Conservation (phyloP, 2,797 vertebrate genomes). For the Pitangus sulphuratus region DNA sequence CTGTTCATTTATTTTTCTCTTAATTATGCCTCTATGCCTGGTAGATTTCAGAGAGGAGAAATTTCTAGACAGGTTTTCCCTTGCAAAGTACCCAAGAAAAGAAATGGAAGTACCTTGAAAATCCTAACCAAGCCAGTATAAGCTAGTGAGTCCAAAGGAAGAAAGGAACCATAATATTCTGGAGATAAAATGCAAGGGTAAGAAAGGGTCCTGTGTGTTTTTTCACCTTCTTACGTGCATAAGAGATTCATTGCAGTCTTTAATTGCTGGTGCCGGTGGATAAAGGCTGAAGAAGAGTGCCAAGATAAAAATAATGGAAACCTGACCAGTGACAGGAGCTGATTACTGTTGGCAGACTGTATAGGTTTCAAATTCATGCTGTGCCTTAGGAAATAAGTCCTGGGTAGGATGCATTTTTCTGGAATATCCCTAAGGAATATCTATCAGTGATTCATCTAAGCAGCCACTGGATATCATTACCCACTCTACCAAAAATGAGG, state of each 20-base stretch:
- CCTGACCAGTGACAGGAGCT: not conserved
- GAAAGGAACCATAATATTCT: not conserved
- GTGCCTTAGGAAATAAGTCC: slow-evolving; percentile 52
- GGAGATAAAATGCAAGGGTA: not conserved
- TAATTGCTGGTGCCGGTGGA: slow-evolving; percentile 5
- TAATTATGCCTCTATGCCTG: not conserved
- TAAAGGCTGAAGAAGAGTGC: not conserved
- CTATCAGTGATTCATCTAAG: slow-evolving; percentile 67
- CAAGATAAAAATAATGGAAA: slow-evolving; percentile 51
- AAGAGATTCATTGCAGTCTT: slow-evolving; percentile 4
- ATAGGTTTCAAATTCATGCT: slow-evolving; percentile 46
- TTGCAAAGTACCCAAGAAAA: not conserved
- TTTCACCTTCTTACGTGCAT: not conserved
- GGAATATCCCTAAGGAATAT: slow-evolving; percentile 59
- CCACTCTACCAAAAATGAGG: slow-evolving; percentile 46
- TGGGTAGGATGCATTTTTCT: slow-evolving; percentile 53
- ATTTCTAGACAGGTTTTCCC: not conserved
- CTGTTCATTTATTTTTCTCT: not conserved
- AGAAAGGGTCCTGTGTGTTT: not conserved
- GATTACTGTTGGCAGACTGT: not conserved
- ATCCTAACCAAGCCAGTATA: not conserved
- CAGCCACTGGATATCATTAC: slow-evolving; percentile 64
- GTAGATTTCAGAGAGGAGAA: not conserved
- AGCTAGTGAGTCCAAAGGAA: not conserved
- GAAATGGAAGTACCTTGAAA: not conserved